A percentile compares a stretch with the other conserved stretches of the same genome.
phyloP scores from a whole-genome alignment of 2,888 invertebrate species.

The Macrosoma leucophasiata region DNA sequence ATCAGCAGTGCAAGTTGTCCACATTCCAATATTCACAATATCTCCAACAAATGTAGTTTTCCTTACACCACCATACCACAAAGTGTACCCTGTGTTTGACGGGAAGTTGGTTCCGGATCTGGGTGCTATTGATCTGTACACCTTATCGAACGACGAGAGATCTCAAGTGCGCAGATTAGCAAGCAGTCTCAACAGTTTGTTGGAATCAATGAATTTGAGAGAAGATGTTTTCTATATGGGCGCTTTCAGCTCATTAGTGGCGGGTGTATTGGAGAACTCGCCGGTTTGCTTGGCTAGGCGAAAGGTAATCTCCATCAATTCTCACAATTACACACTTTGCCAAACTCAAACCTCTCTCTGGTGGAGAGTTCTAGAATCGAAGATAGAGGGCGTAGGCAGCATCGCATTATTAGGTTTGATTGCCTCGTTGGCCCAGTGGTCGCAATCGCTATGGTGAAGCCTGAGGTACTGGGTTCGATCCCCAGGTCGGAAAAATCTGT shows the following conservation, averaged over 20 bases:
- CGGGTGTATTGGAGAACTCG: constrained; percentile 75
- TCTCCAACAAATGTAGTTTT: constrained; percentile 76
- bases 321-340: no score
- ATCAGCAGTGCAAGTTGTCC: constrained; percentile 75
- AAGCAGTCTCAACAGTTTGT: constrained; percentile 67
- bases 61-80: constrained; percentile 76
- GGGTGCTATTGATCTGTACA: constrained; percentile 49
- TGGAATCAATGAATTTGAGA: constrained; percentile 75
- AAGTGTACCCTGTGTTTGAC: constrained; percentile 73
- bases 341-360: no score
- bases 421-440: no score
- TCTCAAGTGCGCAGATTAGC: constrained; percentile 61
- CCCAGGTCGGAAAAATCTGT: no score
- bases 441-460: no score
- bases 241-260: constrained; percentile 76
- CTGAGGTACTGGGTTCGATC: no score
- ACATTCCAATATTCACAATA: constrained; percentile 77
- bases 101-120: constrained; percentile 45
- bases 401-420: no score
- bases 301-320: no score
- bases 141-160: constrained; percentile 51
- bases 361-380: no score
- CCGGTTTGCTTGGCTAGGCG: constrained; percentile 69
- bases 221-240: constrained; percentile 82
- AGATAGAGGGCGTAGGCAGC: no score